Percentiles rank a stretch among this genome's conserved stretches.
These are phyloP conservation scores for Oopsacas minuta DNA, from an alignment of 37 sponge, comb jelly and placozoan genomes.

Conservation along the genomic window DNA sequence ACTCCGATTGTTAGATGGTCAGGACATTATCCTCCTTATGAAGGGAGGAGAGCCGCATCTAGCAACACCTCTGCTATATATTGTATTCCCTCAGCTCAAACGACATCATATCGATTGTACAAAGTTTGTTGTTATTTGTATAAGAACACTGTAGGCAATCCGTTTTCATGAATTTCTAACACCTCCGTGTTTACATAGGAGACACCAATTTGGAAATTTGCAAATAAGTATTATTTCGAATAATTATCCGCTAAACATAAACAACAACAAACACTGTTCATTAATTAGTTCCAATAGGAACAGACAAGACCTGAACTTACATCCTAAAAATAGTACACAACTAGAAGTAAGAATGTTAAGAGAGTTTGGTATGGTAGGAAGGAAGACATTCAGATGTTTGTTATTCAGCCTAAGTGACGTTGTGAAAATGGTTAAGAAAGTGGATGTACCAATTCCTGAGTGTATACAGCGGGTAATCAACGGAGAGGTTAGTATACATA, in stretches of 20 bases:
- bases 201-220: no score
- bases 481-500: neutral
- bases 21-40: neutral
- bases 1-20: neutral
- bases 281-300: neutral
- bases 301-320: conserved; percentile 14
- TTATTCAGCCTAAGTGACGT: neutral
- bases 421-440: neutral
- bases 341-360: conserved; percentile 1
- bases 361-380: neutral
- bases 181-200: no score
- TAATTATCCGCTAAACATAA: no score
- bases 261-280: no score
- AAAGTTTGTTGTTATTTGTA: neutral
- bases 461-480: neutral
- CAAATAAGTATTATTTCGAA: no score
- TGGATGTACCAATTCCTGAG: neutral
- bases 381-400: conserved; percentile 12
- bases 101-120: neutral
- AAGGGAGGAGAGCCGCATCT: neutral
- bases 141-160: no score
- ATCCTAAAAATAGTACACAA: neutral
- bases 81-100: neutral
- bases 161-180: no score
- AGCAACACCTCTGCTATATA: neutral